Conservation (phyloP, 92 coral and sea anemone species). For the Porites rus region DNA sequence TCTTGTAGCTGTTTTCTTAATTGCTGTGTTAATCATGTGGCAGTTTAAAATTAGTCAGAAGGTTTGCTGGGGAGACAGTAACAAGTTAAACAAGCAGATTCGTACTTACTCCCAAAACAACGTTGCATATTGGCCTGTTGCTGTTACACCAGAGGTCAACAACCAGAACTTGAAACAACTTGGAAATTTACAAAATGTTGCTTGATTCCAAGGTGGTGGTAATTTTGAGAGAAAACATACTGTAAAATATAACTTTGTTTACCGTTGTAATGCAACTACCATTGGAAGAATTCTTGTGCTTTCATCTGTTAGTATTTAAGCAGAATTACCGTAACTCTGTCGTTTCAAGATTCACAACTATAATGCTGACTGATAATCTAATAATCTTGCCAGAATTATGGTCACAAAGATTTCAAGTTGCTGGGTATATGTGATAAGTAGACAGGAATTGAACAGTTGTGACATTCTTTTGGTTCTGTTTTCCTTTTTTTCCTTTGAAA, state of each 20-base stretch:
- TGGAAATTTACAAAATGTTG: conserved; percentile 48
- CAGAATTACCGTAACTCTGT: too few species aligned
- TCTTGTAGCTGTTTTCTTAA: conserved; percentile 73
- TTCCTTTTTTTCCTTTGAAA: too few species aligned
- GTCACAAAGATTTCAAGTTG: too few species aligned
- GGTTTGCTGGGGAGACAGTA: conserved; percentile 73
- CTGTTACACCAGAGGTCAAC: conserved; percentile 73
- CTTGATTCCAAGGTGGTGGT: neutral
- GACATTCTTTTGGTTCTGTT: too few species aligned
- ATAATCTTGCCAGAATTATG: too few species aligned
- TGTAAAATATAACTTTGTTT: neutral
- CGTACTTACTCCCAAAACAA: conserved; percentile 20
- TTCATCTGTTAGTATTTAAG: too few species aligned
- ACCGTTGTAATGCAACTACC: neutral
- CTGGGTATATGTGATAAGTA: too few species aligned
- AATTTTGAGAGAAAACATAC: neutral
- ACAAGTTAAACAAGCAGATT: conserved; percentile 27
- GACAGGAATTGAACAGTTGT: too few species aligned
- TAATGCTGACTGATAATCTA: too few species aligned
- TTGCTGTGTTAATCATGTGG: conserved; percentile 80
- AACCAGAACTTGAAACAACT: conserved; percentile 61
- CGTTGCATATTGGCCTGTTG: conserved; percentile 54
- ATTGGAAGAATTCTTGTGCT: too few species aligned
- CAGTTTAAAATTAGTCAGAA: conserved; percentile 77
- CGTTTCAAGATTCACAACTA: too few species aligned